phyloP scores from a whole-genome alignment of 2,888 invertebrate species.

The Erebia ligea region DNA sequence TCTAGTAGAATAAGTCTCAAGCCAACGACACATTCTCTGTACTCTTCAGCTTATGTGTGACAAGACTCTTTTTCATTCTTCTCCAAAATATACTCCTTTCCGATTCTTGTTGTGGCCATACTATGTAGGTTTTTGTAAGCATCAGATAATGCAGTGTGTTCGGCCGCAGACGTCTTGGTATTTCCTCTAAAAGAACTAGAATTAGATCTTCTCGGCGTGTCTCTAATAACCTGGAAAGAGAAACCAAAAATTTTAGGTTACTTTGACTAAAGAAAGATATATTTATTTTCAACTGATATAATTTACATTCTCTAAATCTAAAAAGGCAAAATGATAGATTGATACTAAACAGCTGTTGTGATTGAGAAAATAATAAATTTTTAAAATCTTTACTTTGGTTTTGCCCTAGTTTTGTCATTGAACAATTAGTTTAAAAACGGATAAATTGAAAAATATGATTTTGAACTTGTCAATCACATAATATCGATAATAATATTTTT shows the following conservation, averaged over 20 bases:
- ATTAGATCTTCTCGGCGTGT: slow-evolving; percentile 85
- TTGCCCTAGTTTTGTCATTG: background rate
- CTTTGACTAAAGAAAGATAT: no score
- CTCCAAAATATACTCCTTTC: slow-evolving; percentile 71
- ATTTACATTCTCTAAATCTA: no score
- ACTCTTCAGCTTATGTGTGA: slow-evolving; percentile 55
- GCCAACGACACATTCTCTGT: slow-evolving; percentile 61
- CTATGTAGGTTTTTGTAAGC: slow-evolving; percentile 87
- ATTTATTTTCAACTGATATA: no score
- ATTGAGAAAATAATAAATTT: no score
- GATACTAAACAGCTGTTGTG: no score
- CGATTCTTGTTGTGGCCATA: slow-evolving; percentile 81
- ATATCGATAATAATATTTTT: no score
- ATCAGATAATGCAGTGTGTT: slow-evolving; percentile 86
- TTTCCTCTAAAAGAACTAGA: slow-evolving; percentile 85
- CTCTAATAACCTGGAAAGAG: slow-evolving; percentile 79
- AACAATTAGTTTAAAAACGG: slow-evolving; percentile 38
- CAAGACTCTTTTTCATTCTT: slow-evolving; percentile 66
- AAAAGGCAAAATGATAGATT: no score
- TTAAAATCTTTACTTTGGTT: no score
- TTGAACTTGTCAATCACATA: background rate
- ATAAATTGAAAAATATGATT: background rate
- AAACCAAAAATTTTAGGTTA: no score
- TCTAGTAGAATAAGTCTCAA: slow-evolving; percentile 36
- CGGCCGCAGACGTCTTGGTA: slow-evolving; percentile 83